Conservation (phyloP, 2,797 vertebrate genomes). For the Artibeus lituratus region DNA sequence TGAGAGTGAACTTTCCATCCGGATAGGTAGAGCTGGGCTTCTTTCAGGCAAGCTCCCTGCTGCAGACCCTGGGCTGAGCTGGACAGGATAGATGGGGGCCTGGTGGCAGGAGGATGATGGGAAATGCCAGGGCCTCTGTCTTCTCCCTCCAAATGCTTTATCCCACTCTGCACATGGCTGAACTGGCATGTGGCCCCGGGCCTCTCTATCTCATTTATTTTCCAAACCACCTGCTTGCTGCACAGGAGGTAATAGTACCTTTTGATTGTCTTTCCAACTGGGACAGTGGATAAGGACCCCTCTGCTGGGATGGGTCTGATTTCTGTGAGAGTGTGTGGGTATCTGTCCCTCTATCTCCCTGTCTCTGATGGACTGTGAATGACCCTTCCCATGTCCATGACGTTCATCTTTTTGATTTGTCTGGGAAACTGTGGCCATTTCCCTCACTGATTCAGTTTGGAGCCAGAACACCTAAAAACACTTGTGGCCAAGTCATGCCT, state of each 20-base stretch:
- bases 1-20: constrained; percentile 89
- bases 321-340: background rate
- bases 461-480: background rate
- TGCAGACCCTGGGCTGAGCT: constrained; percentile 80
- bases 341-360: accelerated
- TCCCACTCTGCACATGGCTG: accelerated
- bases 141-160: background rate
- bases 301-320: background rate
- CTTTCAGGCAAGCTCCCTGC: constrained; percentile 95
- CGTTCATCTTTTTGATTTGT: background rate
- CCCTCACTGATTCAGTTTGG: background rate
- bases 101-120: background rate
- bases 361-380: background rate
- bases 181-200: accelerated
- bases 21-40: constrained; percentile 94
- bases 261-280: background rate
- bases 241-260: accelerated
- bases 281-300: background rate
- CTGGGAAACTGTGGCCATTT: background rate
- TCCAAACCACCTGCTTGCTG: background rate
- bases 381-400: background rate
- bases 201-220: background rate
- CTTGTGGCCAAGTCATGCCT: background rate
- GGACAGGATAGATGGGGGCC: background rate
- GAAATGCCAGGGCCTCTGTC: no score